phyloP scores from a whole-genome alignment of 2,888 invertebrate genomes.

The Holacanthella duospinosa region DNA sequence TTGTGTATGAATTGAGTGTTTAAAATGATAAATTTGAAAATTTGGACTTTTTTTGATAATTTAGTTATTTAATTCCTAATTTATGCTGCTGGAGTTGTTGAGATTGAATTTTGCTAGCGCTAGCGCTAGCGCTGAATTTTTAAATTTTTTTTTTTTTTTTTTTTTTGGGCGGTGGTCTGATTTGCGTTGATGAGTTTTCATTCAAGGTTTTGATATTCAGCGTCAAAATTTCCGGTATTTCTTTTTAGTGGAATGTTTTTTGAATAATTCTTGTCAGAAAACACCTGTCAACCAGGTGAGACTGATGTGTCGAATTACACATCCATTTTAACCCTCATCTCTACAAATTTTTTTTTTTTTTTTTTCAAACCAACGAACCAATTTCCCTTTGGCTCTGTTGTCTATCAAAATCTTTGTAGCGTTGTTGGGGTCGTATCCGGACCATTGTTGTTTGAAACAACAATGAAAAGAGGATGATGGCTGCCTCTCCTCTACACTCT shows the following conservation, averaged over 20 bases:
- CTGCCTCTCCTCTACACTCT: background rate
- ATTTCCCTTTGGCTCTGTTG: background rate
- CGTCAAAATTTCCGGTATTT: background rate
- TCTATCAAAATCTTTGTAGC: background rate
- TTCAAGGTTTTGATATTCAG: background rate
- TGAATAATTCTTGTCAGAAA: background rate
- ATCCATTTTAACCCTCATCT: too few relatives aligned
- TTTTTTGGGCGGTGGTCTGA: background rate
- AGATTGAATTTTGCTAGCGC: too few relatives aligned
- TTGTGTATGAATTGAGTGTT: too few relatives aligned
- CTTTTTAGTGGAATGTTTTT: too few relatives aligned
- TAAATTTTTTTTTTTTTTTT: background rate
- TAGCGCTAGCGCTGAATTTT: too few relatives aligned
- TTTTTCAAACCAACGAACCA: background rate
- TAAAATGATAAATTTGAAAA: too few relatives aligned
- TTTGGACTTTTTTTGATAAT: background rate
- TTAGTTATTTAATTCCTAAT: background rate
- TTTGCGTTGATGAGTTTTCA: background rate
- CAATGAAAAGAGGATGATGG: background rate
- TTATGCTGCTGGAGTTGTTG: too few relatives aligned
- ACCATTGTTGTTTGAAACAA: background rate
- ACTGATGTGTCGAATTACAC: conserved; percentile 2
- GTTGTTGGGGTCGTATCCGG: background rate
- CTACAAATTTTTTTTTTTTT: background rate
- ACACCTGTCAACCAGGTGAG: conserved; percentile 2